Evolutionary conservation across 2,797 vertebrate genomes (phyloP), one percentile per base, ranked within the genome.

Genomic region (Leontocebus nigricollis): DNA sequence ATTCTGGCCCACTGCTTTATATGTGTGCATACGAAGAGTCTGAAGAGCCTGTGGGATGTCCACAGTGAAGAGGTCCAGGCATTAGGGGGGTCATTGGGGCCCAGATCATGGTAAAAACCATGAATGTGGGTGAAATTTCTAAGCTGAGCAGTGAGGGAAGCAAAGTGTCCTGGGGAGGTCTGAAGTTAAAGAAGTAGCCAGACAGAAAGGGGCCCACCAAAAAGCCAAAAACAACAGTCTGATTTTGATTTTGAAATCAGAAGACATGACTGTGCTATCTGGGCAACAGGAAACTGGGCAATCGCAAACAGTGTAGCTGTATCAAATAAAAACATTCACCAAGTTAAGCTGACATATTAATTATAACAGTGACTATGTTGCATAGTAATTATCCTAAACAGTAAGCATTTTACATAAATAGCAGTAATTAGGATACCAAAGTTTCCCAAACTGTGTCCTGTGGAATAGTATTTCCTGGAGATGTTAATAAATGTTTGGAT

Each of bases 401-500:
- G 59, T 44, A 95, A 95, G 73, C 61, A 76, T 76, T 95, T 95
- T 88, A 88, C 52, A 94, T 88, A 97, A 96, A 92, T 50, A 94
- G 85, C 57, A 95, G 94, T 94, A 84, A 97, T 97, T 96, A 94
- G 75, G 59, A 77, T 14, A 95, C 83, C 46, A 84, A 86, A 67
- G 13, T 96, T 95, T 94, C 73, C 76, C 39, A 92, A 96, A 94
- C 64, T 52, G 30, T 88, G 50, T 96, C 89, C 50, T 93, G 46
- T 86, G 86, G 86, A 96, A 93, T 10, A 93, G 73, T 73, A 87
- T 83, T 92, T 86, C 64, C 79, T 93, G 73, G 48, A 93, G 52
- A 85, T 86, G 88, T 90, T 97, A 95, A 95, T 94, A 91, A 88
- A 88, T 76, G 70, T 94, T 92, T 96, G 88, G 75, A 87, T 90